Evolutionary conservation across 2,888 invertebrate species (phyloP).

Genomic region (Leptinotarsa rubiginosa): DNA sequence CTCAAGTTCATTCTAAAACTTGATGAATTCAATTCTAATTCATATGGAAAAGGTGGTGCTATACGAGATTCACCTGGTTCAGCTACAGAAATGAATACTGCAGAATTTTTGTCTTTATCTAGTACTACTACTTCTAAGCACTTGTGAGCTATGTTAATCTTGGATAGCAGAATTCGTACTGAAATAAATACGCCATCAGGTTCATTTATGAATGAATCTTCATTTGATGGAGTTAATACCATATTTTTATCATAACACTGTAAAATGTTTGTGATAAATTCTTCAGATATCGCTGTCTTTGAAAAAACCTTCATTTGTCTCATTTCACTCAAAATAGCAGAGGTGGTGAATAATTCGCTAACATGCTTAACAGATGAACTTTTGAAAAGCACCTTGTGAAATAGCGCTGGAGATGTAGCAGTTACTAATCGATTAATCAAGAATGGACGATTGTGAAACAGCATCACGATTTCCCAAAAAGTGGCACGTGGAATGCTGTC

Average conservation of each 20-base stretch:
- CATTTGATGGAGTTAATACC: constrained; percentile 46
- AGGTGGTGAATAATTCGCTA: constrained; percentile 56
- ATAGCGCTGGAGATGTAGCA: constrained; percentile 64
- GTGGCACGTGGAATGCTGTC: constrained; percentile 58
- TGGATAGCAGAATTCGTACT: constrained; percentile 65
- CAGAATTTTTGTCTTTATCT: constrained; percentile 63
- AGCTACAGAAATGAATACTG: constrained; percentile 68
- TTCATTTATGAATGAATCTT: constrained; percentile 49
- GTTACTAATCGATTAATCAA: constrained; percentile 79
- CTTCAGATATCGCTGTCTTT: constrained; percentile 53
- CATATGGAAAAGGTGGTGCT: constrained; percentile 69
- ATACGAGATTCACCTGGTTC: constrained; percentile 60
- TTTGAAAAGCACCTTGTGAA: constrained; percentile 56
- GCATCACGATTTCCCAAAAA: constrained; percentile 75
- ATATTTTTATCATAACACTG: constrained; percentile 57
- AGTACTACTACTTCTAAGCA: constrained; percentile 62
- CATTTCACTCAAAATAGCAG: constrained; percentile 60
- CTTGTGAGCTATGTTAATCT: constrained; percentile 55
- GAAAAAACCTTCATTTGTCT: constrained; percentile 55
- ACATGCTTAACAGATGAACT: constrained; percentile 50
- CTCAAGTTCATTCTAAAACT: constrained; percentile 64
- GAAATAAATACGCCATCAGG: constrained; percentile 61
- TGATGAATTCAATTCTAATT: constrained; percentile 57
- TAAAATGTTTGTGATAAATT: constrained; percentile 57
- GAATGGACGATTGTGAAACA: constrained; percentile 78